A percentile compares a stretch with the other conserved stretches of the same genome.
Conservation (phyloP, 2,888 invertebrate species). For the Lasioglossum leucozonium region DNA sequence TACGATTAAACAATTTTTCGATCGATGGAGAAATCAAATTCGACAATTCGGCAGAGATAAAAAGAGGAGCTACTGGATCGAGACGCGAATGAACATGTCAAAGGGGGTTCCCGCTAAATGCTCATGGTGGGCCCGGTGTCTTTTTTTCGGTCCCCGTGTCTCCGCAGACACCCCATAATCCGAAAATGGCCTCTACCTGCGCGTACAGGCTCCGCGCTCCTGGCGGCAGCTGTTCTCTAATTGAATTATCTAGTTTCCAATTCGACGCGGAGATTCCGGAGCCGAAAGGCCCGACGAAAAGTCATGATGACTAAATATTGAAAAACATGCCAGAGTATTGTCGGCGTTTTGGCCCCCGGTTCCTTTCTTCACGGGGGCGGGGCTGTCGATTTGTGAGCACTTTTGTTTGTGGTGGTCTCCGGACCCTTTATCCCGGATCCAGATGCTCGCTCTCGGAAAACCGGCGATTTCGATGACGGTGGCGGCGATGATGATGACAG, state of each 20-base stretch:
- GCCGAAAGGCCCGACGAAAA: slow-evolving; percentile 81
- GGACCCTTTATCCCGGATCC: slow-evolving; percentile 70
- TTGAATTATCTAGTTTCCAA: slow-evolving; percentile 85
- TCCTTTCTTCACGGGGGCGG: slow-evolving; percentile 73
- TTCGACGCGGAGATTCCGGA: slow-evolving; percentile 84
- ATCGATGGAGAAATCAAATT: background rate
- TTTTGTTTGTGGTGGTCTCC: slow-evolving; percentile 74
- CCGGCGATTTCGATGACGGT: slow-evolving; percentile 17
- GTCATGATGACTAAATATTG: slow-evolving; percentile 85
- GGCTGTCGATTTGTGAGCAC: slow-evolving; percentile 72
- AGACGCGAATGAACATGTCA: slow-evolving; percentile 75
- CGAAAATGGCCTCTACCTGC: slow-evolving; percentile 66
- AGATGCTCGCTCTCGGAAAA: slow-evolving; percentile 62
- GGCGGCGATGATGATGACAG: background rate
- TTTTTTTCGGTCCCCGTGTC: slow-evolving; percentile 47
- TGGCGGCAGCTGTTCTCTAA: slow-evolving; percentile 82
- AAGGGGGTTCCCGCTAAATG: slow-evolving; percentile 59
- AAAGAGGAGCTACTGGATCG: background rate
- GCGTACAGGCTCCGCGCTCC: slow-evolving; percentile 63
- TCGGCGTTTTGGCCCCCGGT: slow-evolving; percentile 74
- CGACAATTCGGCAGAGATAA: background rate
- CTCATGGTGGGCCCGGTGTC: slow-evolving; percentile 66
- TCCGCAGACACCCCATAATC: slow-evolving; percentile 58
- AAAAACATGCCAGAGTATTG: slow-evolving; percentile 83
- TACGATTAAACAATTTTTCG: background rate